Conservation (phyloP, 2,797 vertebrate genomes). For the Sparus aurata region DNA sequence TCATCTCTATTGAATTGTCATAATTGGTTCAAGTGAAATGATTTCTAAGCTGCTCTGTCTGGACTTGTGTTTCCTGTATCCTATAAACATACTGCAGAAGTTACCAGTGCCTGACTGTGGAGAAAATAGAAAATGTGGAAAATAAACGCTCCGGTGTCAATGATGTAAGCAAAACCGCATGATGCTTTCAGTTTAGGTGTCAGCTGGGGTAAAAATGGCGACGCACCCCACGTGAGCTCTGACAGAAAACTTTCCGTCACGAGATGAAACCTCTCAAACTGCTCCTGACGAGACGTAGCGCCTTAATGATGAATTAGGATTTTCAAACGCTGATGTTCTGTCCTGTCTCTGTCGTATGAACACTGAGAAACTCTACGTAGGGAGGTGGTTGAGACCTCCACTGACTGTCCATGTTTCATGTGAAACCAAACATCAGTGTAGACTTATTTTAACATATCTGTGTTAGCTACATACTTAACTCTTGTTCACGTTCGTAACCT, state of each 20-base stretch:
- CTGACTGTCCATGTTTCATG: no score
- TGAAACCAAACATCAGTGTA: no score
- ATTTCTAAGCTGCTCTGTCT: constrained; percentile 47
- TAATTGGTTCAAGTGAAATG: constrained; percentile 58
- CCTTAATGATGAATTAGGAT: not conserved
- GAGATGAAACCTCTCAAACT: constrained; percentile 5
- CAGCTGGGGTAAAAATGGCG: constrained; percentile 3
- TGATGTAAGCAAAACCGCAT: not conserved
- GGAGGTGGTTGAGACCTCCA: no score
- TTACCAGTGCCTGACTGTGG: not conserved
- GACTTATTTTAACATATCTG: no score
- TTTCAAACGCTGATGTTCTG: not conserved
- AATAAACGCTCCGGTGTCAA: not conserved
- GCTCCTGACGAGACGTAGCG: not conserved
- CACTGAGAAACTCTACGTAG: no score
- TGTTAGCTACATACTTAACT: no score
- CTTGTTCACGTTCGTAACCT: no score
- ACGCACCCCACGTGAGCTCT: constrained; percentile 4
- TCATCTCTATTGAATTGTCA: constrained; percentile 58
- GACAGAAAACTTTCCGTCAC: constrained; percentile 1
- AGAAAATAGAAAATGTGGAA: not conserved
- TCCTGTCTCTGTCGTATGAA: no score
- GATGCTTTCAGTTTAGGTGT: not conserved
- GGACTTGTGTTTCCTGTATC: constrained; percentile 26
- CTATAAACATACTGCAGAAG: constrained; percentile 18